Conservation (phyloP, 2,888 invertebrate genomes). For the Clepsis dumicolana region DNA sequence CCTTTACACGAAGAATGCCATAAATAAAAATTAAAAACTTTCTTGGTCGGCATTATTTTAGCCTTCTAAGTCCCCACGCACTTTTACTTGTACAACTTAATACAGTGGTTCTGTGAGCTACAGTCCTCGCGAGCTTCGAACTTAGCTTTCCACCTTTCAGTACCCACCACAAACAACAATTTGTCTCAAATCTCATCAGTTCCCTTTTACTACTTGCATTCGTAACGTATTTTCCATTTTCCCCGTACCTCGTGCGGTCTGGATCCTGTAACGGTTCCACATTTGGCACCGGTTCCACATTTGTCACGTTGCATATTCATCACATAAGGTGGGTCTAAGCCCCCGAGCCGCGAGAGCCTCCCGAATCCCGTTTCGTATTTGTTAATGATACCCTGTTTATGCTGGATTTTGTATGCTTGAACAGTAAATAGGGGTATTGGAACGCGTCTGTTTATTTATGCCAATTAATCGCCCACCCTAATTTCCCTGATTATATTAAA, state of each 20-base stretch:
- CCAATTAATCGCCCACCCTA: too few species aligned
- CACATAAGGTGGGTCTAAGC: slow-evolving; percentile 4
- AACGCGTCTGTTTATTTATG: neutral
- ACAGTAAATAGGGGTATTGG: neutral
- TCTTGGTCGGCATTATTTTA: too few species aligned
- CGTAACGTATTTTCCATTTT: neutral
- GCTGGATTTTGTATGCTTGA: neutral
- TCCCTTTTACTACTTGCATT: neutral
- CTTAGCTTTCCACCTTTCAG: neutral
- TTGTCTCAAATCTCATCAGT: neutral
- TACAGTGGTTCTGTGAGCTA: too few species aligned
- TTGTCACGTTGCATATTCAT: slow-evolving; percentile 8
- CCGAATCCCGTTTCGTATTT: slow-evolving; percentile 8
- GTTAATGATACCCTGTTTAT: slow-evolving; percentile 18
- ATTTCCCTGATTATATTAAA: too few species aligned
- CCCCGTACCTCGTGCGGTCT: neutral
- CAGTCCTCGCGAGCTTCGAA: too few species aligned
- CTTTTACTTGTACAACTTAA: too few species aligned
- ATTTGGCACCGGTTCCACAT: neutral
- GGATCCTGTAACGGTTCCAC: neutral
- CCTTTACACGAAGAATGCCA: too few species aligned
- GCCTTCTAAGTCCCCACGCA: too few species aligned
- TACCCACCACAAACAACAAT: neutral
- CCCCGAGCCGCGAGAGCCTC: neutral
- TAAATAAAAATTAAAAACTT: too few species aligned